phyloP scores from a whole-genome alignment of 2,113 vertebrate species.

The Gracilinanus agilis region DNA sequence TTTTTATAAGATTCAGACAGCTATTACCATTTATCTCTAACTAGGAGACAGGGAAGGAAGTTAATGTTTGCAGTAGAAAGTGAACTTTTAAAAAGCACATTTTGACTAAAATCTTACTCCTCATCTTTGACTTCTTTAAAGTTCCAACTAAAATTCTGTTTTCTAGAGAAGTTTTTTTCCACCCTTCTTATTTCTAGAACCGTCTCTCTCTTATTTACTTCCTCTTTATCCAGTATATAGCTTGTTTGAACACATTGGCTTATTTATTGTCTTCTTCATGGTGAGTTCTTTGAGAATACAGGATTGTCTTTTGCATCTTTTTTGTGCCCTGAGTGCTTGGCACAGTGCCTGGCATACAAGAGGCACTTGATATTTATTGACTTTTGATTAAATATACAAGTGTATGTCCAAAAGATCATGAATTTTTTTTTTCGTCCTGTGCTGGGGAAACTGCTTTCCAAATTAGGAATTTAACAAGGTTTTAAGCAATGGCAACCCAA shows the following conservation, averaged over 20 bases:
- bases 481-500: conserved; percentile 25
- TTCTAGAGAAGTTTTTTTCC: no score
- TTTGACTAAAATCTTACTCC: conserved; percentile 30
- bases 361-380: conserved; percentile 36
- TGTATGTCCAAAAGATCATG: background rate
- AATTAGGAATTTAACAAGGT: conserved; percentile 39
- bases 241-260: no score
- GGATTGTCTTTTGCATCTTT: background rate
- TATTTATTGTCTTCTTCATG: background rate
- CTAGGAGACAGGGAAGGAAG: conserved; percentile 41
- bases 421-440: conserved; percentile 38
- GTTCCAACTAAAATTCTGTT: no score
- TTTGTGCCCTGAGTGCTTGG: conserved; percentile 26
- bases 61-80: conserved; percentile 45
- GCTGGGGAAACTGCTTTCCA: conserved; percentile 17
- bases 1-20: background rate
- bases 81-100: conserved; percentile 15
- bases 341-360: conserved; percentile 55
- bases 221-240: no score
- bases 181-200: no score
- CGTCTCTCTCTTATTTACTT: no score
- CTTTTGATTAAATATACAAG: conserved; percentile 22
- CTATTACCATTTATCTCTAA: conserved; percentile 30
- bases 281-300: conserved; percentile 23
- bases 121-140: background rate